phyloP scores from a whole-genome alignment of 2,888 invertebrate species.

The Bugula neritina region DNA sequence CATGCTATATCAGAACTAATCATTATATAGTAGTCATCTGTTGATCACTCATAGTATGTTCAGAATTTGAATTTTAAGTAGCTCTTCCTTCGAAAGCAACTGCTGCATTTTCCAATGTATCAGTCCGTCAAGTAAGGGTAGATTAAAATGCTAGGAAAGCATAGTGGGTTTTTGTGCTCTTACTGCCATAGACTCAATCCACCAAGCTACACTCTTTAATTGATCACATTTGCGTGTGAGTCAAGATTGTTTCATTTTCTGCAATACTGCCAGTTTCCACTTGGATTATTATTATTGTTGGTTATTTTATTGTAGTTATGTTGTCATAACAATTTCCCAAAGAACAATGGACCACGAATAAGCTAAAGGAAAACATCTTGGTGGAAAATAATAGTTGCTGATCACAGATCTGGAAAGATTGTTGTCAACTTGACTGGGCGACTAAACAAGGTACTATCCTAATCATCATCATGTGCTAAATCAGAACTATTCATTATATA shows the following conservation, averaged over 20 bases:
- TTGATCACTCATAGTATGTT: too few species aligned
- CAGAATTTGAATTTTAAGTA: too few species aligned
- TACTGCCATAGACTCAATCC: conserved; percentile 5
- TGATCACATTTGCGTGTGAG: too few species aligned
- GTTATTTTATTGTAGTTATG: conserved; percentile 46
- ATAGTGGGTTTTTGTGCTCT: not conserved
- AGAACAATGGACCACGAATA: not conserved
- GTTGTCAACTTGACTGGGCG: conserved; percentile 97
- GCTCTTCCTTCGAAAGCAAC: conserved; percentile 20
- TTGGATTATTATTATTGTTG: too few species aligned
- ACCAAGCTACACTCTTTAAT: conserved; percentile 1
- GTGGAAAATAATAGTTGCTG: conserved; percentile 98
- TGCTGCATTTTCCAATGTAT: not conserved
- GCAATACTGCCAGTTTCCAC: too few species aligned
- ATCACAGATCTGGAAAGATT: conserved; percentile 97
- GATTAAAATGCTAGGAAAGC: conserved; percentile 89
- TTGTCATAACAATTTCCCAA: not conserved
- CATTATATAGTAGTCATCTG: too few species aligned
- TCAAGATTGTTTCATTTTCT: too few species aligned
- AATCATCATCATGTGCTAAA: not conserved
- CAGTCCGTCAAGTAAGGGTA: conserved; percentile 84
- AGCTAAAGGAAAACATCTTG: conserved; percentile 77
- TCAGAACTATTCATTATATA: not conserved
- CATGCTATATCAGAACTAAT: too few species aligned
- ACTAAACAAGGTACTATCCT: conserved; percentile 71